Evolutionary conservation across 2,113 vertebrate species (phyloP), one percentile per base, ranked within the genome.

Genomic region (Heterotis niloticus): DNA sequence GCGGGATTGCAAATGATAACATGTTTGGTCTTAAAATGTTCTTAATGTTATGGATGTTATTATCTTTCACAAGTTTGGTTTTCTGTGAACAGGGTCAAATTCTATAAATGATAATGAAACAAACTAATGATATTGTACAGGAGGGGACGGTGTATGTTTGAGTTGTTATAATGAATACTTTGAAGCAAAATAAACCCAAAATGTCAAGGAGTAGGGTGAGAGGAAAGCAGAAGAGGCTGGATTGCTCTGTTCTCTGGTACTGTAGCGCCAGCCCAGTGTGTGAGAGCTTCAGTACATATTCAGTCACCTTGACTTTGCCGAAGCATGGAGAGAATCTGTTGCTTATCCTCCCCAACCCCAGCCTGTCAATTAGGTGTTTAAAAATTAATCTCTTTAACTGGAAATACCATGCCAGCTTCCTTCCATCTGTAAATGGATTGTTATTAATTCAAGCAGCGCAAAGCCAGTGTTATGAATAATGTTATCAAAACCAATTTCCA

Each of bases 351-450:
- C 86, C 90, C 88, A 90, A 92, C 89, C 90, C 91, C 86, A 70
- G 90, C 88, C 91, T 89, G 92, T 92, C 91, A 92, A 92, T 93
- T 92, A 93, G 91, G 89, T 91, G 90, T 93, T 93, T 92, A 91
- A 92, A 92, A 93, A 93, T 93, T 92, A 92, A 94, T 93, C 90
- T 93, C 91, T 93, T 93, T 93, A 93, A 90, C 91, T 92, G 91
- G 86, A 92, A 92, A 92, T 88, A 91, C 89, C 90, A 90, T 87
- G 89, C 90, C 89, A 82, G 88, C 90, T 92, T 93, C 91, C 87
- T 91, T 91, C 90, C 84, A 85, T 91, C 92, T 92, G 90, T 88
- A 93, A 92, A 92, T 89, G 87, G 91, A 92, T 92, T 92, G 91
- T 91, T 92, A 93, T 91, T 91, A 91, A 93, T 92, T 93, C 91